phyloP scores from a whole-genome alignment of 2,797 vertebrate genomes.

The Spheniscus humboldti region DNA sequence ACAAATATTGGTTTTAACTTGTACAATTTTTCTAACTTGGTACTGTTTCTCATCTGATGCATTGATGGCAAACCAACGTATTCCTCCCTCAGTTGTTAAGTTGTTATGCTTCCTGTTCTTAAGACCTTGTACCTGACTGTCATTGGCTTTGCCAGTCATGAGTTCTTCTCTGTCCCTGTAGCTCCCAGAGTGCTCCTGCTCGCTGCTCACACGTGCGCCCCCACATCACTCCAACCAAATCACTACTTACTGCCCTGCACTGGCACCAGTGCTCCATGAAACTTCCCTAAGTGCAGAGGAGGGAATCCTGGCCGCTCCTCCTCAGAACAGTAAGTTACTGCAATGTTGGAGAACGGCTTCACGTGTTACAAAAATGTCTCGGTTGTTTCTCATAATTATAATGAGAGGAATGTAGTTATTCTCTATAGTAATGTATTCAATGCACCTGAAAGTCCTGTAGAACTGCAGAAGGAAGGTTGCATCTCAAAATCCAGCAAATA shows the following conservation, averaged over 20 bases:
- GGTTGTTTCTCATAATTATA: not conserved
- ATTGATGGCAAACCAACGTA: not conserved
- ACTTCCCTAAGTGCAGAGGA: not conserved
- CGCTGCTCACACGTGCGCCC: rapidly evolving
- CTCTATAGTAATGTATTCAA: not conserved
- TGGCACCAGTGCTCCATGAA: rapidly evolving
- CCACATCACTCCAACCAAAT: not conserved
- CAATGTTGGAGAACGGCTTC: not conserved
- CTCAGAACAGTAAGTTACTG: not conserved
- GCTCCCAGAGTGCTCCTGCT: not conserved
- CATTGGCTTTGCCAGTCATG: not conserved
- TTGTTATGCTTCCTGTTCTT: not conserved
- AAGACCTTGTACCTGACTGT: not conserved
- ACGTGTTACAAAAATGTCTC: rapidly evolving
- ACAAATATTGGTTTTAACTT: not conserved
- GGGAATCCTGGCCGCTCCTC: not conserved
- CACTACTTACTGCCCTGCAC: not conserved
- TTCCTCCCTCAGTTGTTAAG: not conserved
- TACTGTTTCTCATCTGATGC: not conserved
- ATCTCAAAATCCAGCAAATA: not conserved
- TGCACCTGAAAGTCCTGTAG: not conserved
- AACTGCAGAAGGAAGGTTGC: not conserved
- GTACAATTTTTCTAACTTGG: not conserved
- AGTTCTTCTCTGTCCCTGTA: not conserved
- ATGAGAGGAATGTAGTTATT: not conserved